Conservation (phyloP, 1,140 invertebrate species). For the Drosophila biarmipes region DNA sequence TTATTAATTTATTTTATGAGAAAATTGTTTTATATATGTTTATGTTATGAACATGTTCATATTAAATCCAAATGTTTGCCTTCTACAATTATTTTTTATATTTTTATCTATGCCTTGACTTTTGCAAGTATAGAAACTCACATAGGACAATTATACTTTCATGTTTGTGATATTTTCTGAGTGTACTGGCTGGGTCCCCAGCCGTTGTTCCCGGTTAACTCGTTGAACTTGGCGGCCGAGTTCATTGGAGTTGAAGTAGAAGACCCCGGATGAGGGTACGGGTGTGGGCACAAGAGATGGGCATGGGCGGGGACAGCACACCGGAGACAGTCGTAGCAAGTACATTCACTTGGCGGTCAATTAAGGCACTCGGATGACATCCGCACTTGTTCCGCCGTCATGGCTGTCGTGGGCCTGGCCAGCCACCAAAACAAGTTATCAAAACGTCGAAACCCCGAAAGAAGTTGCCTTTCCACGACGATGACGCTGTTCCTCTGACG, state of each 20-base stretch:
- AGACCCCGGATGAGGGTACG: background rate
- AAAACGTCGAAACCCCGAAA: conserved; percentile 39
- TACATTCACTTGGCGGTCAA: conserved; percentile 62
- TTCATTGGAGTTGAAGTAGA: conserved; percentile 59
- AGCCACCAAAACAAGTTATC: conserved; percentile 63
- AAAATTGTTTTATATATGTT: too few species aligned
- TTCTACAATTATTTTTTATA: too few species aligned
- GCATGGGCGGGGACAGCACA: conserved; percentile 2
- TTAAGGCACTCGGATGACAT: conserved; percentile 58
- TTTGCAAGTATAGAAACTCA: too few species aligned
- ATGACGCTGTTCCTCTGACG: conserved; percentile 39
- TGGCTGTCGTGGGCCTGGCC: conserved; percentile 5
- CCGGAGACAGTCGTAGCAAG: conserved; percentile 28
- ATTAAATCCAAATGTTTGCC: too few species aligned
- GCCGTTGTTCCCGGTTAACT: conserved; percentile 46
- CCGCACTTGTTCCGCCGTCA: conserved; percentile 36
- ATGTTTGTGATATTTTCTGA: too few species aligned
- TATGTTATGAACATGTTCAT: too few species aligned
- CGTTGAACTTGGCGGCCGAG: conserved; percentile 70
- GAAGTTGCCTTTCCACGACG: conserved; percentile 23
- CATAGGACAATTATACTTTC: too few species aligned
- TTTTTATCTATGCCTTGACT: too few species aligned
- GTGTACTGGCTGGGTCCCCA: too few species aligned
- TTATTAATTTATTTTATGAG: too few species aligned
- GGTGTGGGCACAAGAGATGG: background rate